Percentiles rank a stretch among this genome's conserved stretches.
phyloP scores from a whole-genome alignment of 2,113 vertebrate genomes.

The Xenopus laevis region DNA sequence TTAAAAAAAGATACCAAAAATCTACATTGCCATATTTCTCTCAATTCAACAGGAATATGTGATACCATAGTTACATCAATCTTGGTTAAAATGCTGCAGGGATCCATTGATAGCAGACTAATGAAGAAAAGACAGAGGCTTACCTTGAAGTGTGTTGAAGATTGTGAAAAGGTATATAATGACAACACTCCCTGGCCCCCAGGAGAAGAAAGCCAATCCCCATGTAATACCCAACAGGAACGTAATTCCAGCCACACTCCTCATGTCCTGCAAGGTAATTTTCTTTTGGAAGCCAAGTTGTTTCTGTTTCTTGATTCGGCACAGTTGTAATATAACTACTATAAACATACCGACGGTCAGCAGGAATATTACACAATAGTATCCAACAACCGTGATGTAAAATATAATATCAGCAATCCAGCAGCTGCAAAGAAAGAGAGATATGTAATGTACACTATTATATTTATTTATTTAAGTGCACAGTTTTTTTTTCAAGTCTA shows the following conservation, averaged over 20 bases:
- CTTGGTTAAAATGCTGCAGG: too few relatives aligned
- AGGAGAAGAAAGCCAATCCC: constrained; percentile 92
- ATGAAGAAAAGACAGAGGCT: constrained; percentile 37
- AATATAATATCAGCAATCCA: constrained; percentile 85
- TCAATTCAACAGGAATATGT: too few relatives aligned
- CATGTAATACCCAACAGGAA: constrained; percentile 92
- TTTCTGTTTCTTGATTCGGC: constrained; percentile 88
- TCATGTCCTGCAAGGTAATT: constrained; percentile 76
- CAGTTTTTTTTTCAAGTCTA: too few relatives aligned
- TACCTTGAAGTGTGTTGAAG: constrained; percentile 92
- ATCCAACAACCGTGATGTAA: constrained; percentile 88
- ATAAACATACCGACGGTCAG: constrained; percentile 87
- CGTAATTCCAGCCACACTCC: constrained; percentile 81
- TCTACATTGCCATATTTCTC: too few relatives aligned
- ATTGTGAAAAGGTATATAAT: constrained; percentile 92
- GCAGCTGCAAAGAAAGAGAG: constrained; percentile 71
- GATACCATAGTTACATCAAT: too few relatives aligned
- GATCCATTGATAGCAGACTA: too few relatives aligned
- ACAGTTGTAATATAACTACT: constrained; percentile 87
- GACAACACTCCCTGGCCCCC: constrained; percentile 76
- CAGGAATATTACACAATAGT: constrained; percentile 81
- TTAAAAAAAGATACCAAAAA: too few relatives aligned
- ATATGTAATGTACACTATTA: neutral
- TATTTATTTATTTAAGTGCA: too few relatives aligned
- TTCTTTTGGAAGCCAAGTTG: constrained; percentile 81